Base-by-base conservation (phyloP, 1,140 invertebrate genomes). In the Caenorhabditis latens region DNA sequence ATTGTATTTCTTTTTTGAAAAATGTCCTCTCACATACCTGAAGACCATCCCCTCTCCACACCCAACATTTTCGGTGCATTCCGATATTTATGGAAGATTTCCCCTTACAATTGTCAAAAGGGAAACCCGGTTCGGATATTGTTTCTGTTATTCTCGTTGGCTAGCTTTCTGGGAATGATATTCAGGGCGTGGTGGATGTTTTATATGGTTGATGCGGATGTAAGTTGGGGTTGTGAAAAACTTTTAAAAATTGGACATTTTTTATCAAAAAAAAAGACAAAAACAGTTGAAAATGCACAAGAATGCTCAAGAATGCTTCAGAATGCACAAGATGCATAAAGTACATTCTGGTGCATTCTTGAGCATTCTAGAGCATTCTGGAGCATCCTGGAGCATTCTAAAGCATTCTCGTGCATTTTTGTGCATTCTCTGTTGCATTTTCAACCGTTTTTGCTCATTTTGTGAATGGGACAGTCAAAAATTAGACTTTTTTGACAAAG, bases 131-230 rank as follows among this genome's bases (percentile, higher is more conserved):
- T 79, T 24, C 46, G 71, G 11, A 19, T 79, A 13, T 5, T 79
- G 0, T 79, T 50, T 24, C 13, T 79, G 13, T 43, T 79, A 4
- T 50, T 79, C n/a, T 79, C 71, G 2, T 50, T 79, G 46, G 46
- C 46, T 7, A 43, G 32, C 6, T 79, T 79, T 50, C 53, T 79
- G 46, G 43, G 46, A 53, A 50, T 79, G 71, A 53, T 79, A 9
- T 79, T 79, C 21, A 46, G 71, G 9, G 43, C 71, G 21, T 79
- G 40, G 32, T 79, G 71, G 71, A 79, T 79, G 71, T 79, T 50
- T 79, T 79, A 43, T 79, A 14, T 19, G 71, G 11, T 79, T 48
- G 40, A 53, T 79, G 21, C n/a, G 4, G 4, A 13, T 16, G 71
- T 79, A 24, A 79, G 71, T 79, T 2, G 1, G 7, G 32, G 50